phyloP scores from a whole-genome alignment of 2,113 vertebrate species.

The Typhlomys cinereus region DNA sequence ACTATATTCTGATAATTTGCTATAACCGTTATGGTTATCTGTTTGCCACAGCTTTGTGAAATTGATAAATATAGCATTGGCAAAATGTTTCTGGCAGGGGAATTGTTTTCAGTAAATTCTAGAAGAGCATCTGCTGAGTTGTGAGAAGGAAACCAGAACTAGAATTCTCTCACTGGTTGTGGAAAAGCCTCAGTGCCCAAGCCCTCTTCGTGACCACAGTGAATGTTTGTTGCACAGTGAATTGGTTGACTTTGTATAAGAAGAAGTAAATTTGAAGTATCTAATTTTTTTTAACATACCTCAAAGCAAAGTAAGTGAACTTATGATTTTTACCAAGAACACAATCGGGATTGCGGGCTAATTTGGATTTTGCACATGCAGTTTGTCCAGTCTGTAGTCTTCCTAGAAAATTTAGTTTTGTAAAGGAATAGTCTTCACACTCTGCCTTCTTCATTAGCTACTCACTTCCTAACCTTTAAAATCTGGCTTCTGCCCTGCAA shows the following conservation, averaged over 20 bases:
- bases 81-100: conserved; percentile 84
- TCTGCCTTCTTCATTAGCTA: neutral
- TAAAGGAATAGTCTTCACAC: neutral
- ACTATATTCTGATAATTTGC: conserved; percentile 83
- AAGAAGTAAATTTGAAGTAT: conserved; percentile 1
- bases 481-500: neutral
- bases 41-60: conserved; percentile 85
- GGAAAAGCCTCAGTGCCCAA: conserved; percentile 23
- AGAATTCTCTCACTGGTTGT: conserved; percentile 67
- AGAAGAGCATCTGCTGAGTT: conserved; percentile 82
- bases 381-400: neutral
- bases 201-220: neutral
- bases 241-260: neutral
- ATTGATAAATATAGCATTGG: conserved; percentile 84
- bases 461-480: neutral
- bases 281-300: neutral
- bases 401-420: conserved; percentile 16
- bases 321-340: neutral
- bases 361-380: neutral
- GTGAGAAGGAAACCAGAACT: conserved; percentile 76
- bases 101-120: conserved; percentile 87
- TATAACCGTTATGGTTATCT: conserved; percentile 80
- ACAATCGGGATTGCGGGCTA: neutral
- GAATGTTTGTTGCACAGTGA: neutral
- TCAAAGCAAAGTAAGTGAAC: neutral